Conservation (phyloP, 2,888 invertebrate species). For the Drosophila trichaetosa region DNA sequence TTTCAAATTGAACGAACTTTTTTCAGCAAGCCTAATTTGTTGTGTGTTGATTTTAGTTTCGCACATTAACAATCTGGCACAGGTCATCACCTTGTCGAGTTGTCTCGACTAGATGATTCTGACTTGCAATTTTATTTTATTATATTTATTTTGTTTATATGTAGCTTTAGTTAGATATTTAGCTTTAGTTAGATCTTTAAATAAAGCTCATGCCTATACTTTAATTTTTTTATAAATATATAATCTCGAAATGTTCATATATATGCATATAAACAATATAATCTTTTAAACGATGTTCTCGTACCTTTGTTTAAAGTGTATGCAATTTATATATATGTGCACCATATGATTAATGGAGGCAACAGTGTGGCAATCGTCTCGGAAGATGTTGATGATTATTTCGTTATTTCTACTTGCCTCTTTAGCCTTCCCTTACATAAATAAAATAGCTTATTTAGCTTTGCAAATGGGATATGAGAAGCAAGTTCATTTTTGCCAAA, state of each 20-base stretch:
- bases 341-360: neutral
- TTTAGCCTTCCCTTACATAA: slow-evolving; percentile 5
- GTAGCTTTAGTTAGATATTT: no score
- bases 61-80: neutral
- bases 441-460: slow-evolving; percentile 19
- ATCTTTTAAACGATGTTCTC: neutral
- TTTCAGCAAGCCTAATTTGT: neutral
- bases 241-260: neutral
- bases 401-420: slow-evolving; percentile 28
- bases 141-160: neutral
- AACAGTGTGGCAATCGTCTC: slow-evolving; percentile 19
- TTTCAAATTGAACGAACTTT: neutral
- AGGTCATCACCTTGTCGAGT: neutral
- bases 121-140: neutral
- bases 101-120: neutral
- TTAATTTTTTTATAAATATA: neutral
- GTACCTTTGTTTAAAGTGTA: neutral
- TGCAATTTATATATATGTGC: neutral
- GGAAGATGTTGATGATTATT: neutral
- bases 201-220: neutral
- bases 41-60: neutral
- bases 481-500: neutral
- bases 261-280: neutral
- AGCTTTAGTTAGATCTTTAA: neutral
- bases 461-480: slow-evolving; percentile 3